Evolutionary conservation across 2,797 vertebrate species (phyloP).

Genomic region (Calcarius lapponicus): DNA sequence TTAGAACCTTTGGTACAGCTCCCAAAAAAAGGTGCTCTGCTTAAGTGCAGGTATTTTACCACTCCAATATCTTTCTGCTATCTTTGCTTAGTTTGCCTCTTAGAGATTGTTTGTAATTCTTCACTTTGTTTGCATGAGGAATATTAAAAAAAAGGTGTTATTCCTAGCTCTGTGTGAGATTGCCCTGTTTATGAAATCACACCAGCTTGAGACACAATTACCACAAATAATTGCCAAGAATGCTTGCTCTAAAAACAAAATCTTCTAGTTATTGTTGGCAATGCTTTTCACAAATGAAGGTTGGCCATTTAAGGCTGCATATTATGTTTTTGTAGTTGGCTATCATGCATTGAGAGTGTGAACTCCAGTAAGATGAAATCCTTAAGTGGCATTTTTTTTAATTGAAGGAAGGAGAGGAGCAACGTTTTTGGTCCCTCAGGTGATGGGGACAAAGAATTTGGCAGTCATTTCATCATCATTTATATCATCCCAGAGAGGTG

Average conservation of each 20-base stretch:
- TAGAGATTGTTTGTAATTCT: background rate
- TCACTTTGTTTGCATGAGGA: background rate
- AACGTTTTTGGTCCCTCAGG: background rate
- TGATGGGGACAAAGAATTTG: background rate
- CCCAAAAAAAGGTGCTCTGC: background rate
- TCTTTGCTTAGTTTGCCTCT: background rate
- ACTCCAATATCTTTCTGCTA: background rate
- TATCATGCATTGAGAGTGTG: background rate
- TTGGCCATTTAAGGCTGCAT: background rate
- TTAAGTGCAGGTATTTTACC: background rate
- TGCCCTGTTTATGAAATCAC: background rate
- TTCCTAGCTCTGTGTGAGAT: constrained; percentile 21
- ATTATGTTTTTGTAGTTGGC: background rate
- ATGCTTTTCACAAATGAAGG: background rate
- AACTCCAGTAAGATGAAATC: background rate
- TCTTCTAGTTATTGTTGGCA: constrained; percentile 13
- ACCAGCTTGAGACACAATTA: constrained; percentile 41
- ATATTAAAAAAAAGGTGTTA: background rate
- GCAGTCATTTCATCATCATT: background rate
- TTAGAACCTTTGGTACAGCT: background rate
- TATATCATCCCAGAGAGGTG: background rate
- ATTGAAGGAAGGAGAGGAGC: background rate
- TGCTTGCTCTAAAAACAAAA: background rate
- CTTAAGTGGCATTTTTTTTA: background rate
- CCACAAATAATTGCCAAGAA: constrained; percentile 12